Conservation (phyloP, 2,888 invertebrate genomes). For the Tinea trinotella region DNA sequence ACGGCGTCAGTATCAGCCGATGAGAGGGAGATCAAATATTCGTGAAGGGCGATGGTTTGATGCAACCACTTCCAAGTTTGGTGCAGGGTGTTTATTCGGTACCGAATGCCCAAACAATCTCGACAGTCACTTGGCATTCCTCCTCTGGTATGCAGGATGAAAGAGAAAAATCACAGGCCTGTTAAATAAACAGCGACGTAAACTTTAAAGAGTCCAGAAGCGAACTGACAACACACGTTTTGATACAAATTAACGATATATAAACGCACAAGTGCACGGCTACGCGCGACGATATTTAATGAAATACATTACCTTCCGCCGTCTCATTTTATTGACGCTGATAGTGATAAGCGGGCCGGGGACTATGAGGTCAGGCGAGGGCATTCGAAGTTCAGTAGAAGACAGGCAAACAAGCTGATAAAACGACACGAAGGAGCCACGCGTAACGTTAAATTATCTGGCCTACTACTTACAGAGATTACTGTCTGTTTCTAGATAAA, state of each 20-base stretch:
- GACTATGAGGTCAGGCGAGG: slow-evolving; percentile 65
- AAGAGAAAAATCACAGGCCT: slow-evolving; percentile 53
- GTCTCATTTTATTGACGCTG: slow-evolving; percentile 62
- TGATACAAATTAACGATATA: slow-evolving; percentile 10
- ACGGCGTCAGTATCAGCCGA: slow-evolving; percentile 79
- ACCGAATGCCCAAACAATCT: slow-evolving; percentile 90
- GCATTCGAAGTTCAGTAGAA: slow-evolving; percentile 60
- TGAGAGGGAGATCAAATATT: slow-evolving; percentile 86
- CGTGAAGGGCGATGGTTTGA: slow-evolving; percentile 90
- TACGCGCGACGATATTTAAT: slow-evolving; percentile 45
- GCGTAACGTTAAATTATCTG: slow-evolving; percentile 42
- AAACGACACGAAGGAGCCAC: slow-evolving; percentile 59
- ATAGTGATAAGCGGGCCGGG: slow-evolving; percentile 59
- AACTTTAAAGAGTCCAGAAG: not conserved
- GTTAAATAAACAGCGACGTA: slow-evolving; percentile 30
- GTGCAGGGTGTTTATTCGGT: slow-evolving; percentile 89
- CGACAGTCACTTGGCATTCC: slow-evolving; percentile 80
- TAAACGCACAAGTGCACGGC: slow-evolving; percentile 29
- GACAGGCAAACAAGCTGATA: slow-evolving; percentile 61
- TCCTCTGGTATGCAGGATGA: slow-evolving; percentile 67
- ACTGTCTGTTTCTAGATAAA: not conserved
- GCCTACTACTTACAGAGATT: not conserved
- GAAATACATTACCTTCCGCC: slow-evolving; percentile 50
- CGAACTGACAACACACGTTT: slow-evolving; percentile 20
- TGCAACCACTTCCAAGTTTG: slow-evolving; percentile 97